Percentiles rank a stretch among this genome's conserved stretches.
These are phyloP conservation scores for Athrips mouffetella DNA, from an alignment of 2,888 invertebrate genomes.

Conservation along the genomic window DNA sequence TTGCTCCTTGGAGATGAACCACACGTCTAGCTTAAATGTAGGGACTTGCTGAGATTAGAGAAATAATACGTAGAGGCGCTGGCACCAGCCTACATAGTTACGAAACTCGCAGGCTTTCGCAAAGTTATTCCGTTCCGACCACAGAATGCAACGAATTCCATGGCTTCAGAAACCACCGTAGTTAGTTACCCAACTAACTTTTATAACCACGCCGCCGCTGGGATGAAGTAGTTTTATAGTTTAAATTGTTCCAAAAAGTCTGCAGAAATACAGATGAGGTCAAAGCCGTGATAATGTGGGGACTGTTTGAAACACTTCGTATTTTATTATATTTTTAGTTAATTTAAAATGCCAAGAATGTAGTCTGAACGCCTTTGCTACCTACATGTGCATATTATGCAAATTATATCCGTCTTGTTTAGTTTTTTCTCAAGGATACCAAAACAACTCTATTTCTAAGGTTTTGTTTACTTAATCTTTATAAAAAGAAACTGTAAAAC, in stretches of 20 bases:
- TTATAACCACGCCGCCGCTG: conserved; percentile 7
- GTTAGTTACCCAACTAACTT: conserved; percentile 30
- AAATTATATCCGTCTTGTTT: conserved; percentile 1
- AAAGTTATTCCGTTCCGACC: conserved; percentile 40
- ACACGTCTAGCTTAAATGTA: not conserved
- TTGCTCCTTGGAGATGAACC: conserved; percentile 3
- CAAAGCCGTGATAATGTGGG: not conserved
- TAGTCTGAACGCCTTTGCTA: not conserved
- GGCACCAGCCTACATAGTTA: conserved; percentile 34
- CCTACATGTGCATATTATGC: not conserved
- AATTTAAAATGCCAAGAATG: conserved; percentile 2
- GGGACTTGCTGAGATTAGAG: conserved; percentile 28
- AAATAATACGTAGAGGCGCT: conserved; percentile 21
- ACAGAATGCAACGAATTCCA: conserved; percentile 41
- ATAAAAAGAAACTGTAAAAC: conserved; percentile 5
- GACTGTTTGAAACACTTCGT: too few relatives aligned
- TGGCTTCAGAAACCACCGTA: conserved; percentile 44
- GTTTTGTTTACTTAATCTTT: conserved; percentile 6
- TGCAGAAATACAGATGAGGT: not conserved
- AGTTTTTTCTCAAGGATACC: conserved; percentile 11
- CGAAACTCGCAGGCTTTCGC: conserved; percentile 49
- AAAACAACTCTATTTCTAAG: conserved; percentile 9
- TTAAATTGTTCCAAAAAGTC: not conserved
- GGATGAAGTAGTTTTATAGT: not conserved
- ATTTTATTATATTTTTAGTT: too few relatives aligned